Base-by-base conservation (phyloP, 2,797 vertebrate genomes). In the Neostethus bicornis region DNA sequence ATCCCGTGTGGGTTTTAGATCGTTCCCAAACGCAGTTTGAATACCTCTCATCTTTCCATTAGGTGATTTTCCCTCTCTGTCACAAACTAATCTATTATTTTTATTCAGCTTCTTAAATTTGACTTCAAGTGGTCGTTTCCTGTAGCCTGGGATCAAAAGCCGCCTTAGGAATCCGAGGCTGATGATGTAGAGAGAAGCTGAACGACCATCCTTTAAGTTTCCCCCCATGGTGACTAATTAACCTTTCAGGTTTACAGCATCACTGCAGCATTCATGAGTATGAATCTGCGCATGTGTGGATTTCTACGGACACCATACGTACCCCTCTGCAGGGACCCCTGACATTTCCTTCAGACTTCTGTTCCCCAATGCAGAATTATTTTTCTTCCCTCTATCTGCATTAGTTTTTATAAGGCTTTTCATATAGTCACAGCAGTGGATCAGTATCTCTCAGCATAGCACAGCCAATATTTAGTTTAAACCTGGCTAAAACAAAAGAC, bases 221-320 rank as follows among this genome's bases (percentile, higher is more conserved):
- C 32, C 53, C 76, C 71, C 69, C 72, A 46, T 53, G 71, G 80
- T 50, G 77, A 65, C 77, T 78, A 83, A 89, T 89, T 89, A 87
- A 85, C 87, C 84, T 86, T 86, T 84, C 62, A 71, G 65, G 51
- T 67, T 48, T 49, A 46, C 63, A 48, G 78, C 57, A 60, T 63
- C 49, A 39, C 56, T n/a, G 55, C 55, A 17, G 20, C 13, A n/a
- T 45, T 14, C 7, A 9, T 32, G 38, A 23, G 60, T 34, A 49
- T 44, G 45, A 3, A 2, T 58, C 7, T 68, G 44, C 2, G 14
- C 51, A 31, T 67, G 73, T 47, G 48, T 9, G 0, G 19, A 14
- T 57, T 66, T 42, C 16, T 17, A 51, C 51, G 35, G 41, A 39
- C 35, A 29, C 41, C 51, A 46, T 49, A 42, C 11, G 2, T 2